Evolutionary conservation across 2,113 vertebrate genomes (phyloP), one percentile per base, ranked within the genome.

Genomic region (Phodopus roborovskii): DNA sequence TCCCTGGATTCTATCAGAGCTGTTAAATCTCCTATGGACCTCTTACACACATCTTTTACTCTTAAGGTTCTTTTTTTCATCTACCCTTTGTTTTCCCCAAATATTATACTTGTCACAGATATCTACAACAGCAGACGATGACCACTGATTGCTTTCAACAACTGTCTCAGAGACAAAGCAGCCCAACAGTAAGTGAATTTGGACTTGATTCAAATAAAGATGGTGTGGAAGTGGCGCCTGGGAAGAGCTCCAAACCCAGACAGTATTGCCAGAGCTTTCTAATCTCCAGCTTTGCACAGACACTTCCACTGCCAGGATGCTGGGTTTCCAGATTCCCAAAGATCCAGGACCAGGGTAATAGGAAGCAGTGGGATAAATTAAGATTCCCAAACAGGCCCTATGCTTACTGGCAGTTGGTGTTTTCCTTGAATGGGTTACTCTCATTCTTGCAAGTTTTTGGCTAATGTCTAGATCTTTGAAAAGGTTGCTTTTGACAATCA

Each of bases 391-490:
- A 68, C 9, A 5, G 20, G 90, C 58, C 8, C 42, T 50, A 16
- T 90, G 48, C 15, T 87, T 82, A 24, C 60, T 39, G 36, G 26
- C 33, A 88, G 11, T 71, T 5, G 20, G 5, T 68, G 48, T 53
- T 81, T 94, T 66, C 75, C 26, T 90, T 56, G 1, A 88, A 75
- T 42, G 74, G 62, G 33, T 3, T 89, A 4, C 12, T 94, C 28
- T 26, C 11, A n/a, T 84, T 87, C 45, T 60, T 95, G 17, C 1
- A 87, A 87, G 70, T 7, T 7, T 78, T 90, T 87, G 53, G 2
- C 74, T 92, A 62, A 92, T 81, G 88, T 94, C 30, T 26, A 75
- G 42, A 94, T 7, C 84, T 94, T n/a, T 88, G 28, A 83, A 92
- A 94, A 92, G 60, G 28, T 68, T 66, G 10, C 30, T 68, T 70